Evolutionary conservation across 2,888 invertebrate species (phyloP), one percentile per base, ranked within the genome.

Genomic region (Ophraella communa): DNA sequence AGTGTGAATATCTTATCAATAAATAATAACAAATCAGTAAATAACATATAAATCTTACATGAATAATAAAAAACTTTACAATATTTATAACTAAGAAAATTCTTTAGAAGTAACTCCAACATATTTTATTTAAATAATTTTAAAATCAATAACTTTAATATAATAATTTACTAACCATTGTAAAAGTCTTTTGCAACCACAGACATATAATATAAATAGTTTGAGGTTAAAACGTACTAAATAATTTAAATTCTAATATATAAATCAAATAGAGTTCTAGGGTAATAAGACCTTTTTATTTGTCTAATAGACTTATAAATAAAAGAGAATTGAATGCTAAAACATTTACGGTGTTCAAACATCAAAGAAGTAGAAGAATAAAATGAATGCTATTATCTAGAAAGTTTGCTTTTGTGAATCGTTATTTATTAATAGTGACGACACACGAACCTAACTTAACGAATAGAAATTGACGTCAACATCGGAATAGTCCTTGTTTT

Each of bases 361-460:
- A 73, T 74, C 72, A 74, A 73, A 76, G 71, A 62, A 65, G 63
- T 61, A 62, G 57, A 55, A 44, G 42, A 53, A 11, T 53, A 53
- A 67, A 68, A 71, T 64, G 61, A 67, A 67, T 65, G 62, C 65
- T 66, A 71, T 71, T 73, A 73, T 72, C 65, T 62, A 63, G 67
- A 70, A 71, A 66, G 71, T 71, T 66, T 73, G 73, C 76, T 75
- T 78, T 76, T 75, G 74, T 76, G 72, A 70, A 71, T 70, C 69
- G 54, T 79, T 73, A 79, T 78, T 76, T 64, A 76, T 78, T 78
- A 73, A 78, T 73, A 65, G 67, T 68, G 75, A 76, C 76, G 75
- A 75, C 76, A 76, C 77, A 77, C 76, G 77, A 76, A 77, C 73
- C 74, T 71, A 75, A 76, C 75, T 77, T 75, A 77, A 77, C 77